Percentiles rank a stretch among this genome's conserved stretches.
These are phyloP conservation scores for Steinernema hermaphroditum DNA, from an alignment of 2,888 invertebrate species.

Conservation along the genomic window DNA sequence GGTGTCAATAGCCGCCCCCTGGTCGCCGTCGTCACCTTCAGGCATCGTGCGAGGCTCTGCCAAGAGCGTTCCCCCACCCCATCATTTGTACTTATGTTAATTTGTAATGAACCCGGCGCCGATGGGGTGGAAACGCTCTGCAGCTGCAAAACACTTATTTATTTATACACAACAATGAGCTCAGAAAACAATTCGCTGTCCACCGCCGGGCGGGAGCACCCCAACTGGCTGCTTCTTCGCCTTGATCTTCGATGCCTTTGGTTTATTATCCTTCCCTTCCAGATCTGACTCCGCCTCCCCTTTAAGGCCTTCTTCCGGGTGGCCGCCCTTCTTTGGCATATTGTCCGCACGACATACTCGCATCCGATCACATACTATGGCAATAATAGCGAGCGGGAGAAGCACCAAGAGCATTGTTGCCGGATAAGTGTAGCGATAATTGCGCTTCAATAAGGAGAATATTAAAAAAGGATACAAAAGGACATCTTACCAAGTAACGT, in stretches of 20 bases:
- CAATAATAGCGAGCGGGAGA: neutral
- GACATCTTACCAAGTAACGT: neutral
- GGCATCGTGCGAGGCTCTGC: neutral
- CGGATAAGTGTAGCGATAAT: slow-evolving; percentile 12
- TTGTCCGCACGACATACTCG: neutral
- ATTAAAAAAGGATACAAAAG: neutral
- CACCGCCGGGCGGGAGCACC: neutral
- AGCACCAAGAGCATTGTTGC: neutral
- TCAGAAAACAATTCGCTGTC: neutral
- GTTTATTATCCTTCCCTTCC: neutral
- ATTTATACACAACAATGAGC: slow-evolving; percentile 5
- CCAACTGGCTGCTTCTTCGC: neutral
- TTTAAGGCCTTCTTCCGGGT: neutral
- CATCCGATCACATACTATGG: neutral
- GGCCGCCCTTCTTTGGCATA: neutral
- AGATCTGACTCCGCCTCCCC: too few species aligned
- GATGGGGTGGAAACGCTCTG: neutral
- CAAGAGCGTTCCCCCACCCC: too few species aligned
- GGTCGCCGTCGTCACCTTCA: neutral
- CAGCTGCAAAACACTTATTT: slow-evolving; percentile 13
- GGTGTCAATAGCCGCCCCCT: neutral
- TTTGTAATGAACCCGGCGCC: neutral
- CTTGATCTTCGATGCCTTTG: neutral
- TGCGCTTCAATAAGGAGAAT: neutral
- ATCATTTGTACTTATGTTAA: slow-evolving; percentile 11